phyloP scores from a whole-genome alignment of 2,113 vertebrate species.

The Oenanthe oenanthe region DNA sequence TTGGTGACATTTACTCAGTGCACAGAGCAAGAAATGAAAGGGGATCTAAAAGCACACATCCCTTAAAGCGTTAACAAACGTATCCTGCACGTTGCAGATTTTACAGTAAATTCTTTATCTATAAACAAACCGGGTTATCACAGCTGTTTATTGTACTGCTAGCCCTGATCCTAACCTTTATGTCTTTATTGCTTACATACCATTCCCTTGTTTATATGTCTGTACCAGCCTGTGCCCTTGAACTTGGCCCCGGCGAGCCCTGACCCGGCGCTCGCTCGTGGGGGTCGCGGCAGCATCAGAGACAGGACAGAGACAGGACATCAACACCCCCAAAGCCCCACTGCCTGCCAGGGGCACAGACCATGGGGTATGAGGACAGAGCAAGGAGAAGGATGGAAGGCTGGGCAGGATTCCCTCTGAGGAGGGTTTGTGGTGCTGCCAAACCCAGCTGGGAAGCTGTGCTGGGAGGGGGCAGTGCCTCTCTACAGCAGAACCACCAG shows the following conservation, averaged over 20 bases:
- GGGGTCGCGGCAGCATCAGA: constrained; percentile 64
- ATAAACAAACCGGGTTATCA: constrained; percentile 82
- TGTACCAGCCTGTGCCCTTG: constrained; percentile 81
- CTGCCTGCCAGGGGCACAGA: constrained; percentile 53
- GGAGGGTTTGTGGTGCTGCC: neutral
- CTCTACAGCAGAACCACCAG: neutral
- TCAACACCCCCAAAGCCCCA: constrained; percentile 71
- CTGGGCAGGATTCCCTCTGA: constrained; percentile 16
- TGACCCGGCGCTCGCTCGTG: constrained; percentile 51
- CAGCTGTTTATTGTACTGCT: constrained; percentile 80
- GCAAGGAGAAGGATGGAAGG: constrained; percentile 1
- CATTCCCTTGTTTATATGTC: constrained; percentile 81
- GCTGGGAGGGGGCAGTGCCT: neutral
- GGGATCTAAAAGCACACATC: neutral
- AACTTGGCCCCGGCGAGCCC: constrained; percentile 76
- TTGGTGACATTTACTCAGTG: constrained; percentile 1
- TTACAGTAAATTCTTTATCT: constrained; percentile 82
- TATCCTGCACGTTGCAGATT: constrained; percentile 37
- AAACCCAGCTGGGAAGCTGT: neutral
- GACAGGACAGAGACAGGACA: constrained; percentile 73
- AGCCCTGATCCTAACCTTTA: constrained; percentile 79
- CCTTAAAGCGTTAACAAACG: constrained; percentile 73
- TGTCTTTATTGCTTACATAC: constrained; percentile 83
- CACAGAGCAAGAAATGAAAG: neutral
- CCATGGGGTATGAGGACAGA: neutral